Percentiles rank a stretch among this genome's conserved stretches.
These are phyloP conservation scores for Odontomyia ornata DNA, from an alignment of 2,888 invertebrate species.

Conservation along the genomic window DNA sequence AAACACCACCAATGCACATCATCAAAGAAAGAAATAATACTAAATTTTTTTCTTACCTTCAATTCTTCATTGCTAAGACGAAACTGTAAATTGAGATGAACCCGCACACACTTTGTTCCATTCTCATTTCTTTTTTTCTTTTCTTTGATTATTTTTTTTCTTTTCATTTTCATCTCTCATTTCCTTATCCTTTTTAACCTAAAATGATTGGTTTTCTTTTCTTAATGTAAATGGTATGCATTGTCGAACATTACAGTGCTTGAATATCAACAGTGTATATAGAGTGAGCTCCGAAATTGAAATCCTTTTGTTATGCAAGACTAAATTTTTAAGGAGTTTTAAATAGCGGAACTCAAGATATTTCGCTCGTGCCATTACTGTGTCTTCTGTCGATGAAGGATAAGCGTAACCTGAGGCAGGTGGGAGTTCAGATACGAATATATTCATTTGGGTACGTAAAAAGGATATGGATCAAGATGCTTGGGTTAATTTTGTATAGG, in stretches of 20 bases:
- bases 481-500: no score
- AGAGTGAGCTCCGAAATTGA: constrained; percentile 23
- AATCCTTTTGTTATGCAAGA: constrained; percentile 44
- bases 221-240: no score
- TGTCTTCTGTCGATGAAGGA: background rate
- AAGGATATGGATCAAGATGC: no score
- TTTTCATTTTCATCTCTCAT: no score
- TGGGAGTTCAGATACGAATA: background rate
- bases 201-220: constrained; percentile 40
- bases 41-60: no score
- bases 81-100: constrained; percentile 39
- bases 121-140: no score
- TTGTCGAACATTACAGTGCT: no score
- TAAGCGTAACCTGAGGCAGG: background rate
- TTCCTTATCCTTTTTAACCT: constrained; percentile 10
- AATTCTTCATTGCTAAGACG: background rate
- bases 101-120: constrained; percentile 1
- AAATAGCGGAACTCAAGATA: constrained; percentile 42
- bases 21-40: no score
- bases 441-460: no score
- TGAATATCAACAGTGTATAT: background rate
- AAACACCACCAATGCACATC: no score
- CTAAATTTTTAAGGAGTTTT: constrained; percentile 36
- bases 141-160: no score
- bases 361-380: constrained; percentile 36